Evolutionary conservation across 2,888 invertebrate species (phyloP), one percentile per base, ranked within the genome.

Genomic region (Amblyjoppa proteus): DNA sequence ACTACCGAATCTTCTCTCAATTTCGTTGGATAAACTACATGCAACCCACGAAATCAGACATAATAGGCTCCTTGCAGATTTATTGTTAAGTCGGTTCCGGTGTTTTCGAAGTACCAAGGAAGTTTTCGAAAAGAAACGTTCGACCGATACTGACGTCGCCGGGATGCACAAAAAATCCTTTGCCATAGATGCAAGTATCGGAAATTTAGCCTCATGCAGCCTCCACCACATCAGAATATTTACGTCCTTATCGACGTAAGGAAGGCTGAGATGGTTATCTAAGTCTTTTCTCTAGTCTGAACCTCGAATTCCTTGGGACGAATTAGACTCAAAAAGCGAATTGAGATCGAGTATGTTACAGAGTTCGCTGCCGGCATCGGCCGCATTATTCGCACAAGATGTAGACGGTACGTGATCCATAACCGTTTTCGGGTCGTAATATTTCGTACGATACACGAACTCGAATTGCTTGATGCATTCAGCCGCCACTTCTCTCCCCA

Each of bases 401-500:
- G 45, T 31, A 51, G 31, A 31, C 13, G 49, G 25, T 20, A 4
- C 16, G 16, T 31, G 53, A 2, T 4, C 51, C 2, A 51, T 28
- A 28, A 70, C 2, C 28, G 51, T 51, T 70, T 31, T 13, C 7
- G 73, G 7, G 28, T 69, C 56, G 6, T 41, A 41, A 53, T 68
- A 76, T 20, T 53, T 38, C 13, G 38, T 66, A 16, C 76, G 76
- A 31, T 66, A 53, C 20, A 76, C 34, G 25, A 5, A 34, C 31
- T 53, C 53, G n/a, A 76, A 76, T 34, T 34, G 66, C 25, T 76
- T 53, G 6, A 66, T 9, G 9, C 51, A 66, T 49, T 66, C 53
- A n/a, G n/a, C 53, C 13, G 53, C 66, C 76, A 66, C 68, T 38
- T 78, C 56, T 53, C 61, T 74, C 81, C 81, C 85, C 78, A 82